These are phyloP conservation scores for Ornithorhynchus anatinus DNA, from an alignment of 2,113 vertebrate genomes.

Conservation along the genomic window DNA sequence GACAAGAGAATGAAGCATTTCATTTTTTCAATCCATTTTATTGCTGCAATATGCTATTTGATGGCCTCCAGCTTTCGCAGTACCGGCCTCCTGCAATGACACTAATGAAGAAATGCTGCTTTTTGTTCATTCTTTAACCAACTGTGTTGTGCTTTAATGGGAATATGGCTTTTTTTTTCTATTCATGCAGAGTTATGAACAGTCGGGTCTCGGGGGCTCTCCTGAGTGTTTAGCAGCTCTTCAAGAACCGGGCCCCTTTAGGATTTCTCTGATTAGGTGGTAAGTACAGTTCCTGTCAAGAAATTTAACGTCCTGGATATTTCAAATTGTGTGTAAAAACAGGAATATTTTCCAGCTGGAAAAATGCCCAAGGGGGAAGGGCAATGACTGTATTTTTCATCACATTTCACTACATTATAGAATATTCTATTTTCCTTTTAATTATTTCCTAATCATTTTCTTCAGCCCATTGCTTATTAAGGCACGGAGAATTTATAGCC, in stretches of 20 bases:
- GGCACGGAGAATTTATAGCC: slow-evolving; percentile 39
- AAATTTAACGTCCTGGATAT: not conserved
- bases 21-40: slow-evolving; percentile 5
- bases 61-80: slow-evolving; percentile 14
- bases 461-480: slow-evolving; percentile 38
- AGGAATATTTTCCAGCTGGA: slow-evolving; percentile 45
- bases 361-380: not conserved
- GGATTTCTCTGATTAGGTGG: not conserved
- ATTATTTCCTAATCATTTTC: slow-evolving; percentile 61
- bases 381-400: slow-evolving; percentile 37
- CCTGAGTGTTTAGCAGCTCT: not conserved
- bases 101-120: slow-evolving; percentile 37
- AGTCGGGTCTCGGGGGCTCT: not conserved
- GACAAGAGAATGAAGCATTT: slow-evolving; percentile 29
- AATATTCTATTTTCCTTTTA: slow-evolving; percentile 52
- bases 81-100: slow-evolving; percentile 18
- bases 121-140: slow-evolving; percentile 47
- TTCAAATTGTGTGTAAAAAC: slow-evolving; percentile 16
- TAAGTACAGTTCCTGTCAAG: slow-evolving; percentile 14
- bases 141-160: not conserved
- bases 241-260: not conserved
- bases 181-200: not conserved
- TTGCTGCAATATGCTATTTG: slow-evolving; percentile 18
- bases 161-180: not conserved
- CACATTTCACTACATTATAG: not conserved